A percentile compares a stretch with the other conserved stretches of the same genome.
These are phyloP conservation scores for Agonopterix arenella DNA, from an alignment of 2,888 invertebrate species.

Conservation along the genomic window DNA sequence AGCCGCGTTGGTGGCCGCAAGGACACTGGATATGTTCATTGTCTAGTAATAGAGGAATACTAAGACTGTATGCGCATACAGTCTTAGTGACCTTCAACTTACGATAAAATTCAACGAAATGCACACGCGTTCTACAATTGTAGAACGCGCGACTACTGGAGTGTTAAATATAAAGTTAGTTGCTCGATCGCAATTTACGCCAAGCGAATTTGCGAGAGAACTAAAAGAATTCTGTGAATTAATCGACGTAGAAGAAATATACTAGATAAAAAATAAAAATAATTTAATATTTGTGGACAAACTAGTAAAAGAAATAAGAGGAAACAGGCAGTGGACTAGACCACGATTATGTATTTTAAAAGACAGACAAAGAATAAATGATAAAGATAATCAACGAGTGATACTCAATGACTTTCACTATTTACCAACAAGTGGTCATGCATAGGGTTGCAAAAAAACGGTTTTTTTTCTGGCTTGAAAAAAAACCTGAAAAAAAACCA, in stretches of 20 bases:
- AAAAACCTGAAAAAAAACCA: too few species aligned
- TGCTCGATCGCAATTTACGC: neutral
- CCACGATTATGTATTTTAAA: neutral
- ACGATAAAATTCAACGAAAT: too few species aligned
- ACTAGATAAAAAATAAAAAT: neutral
- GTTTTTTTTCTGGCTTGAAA: too few species aligned
- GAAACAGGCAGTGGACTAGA: neutral
- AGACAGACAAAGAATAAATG: constrained; percentile 9
- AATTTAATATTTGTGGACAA: neutral
- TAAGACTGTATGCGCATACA: too few species aligned
- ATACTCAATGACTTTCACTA: constrained; percentile 19
- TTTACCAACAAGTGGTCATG: constrained; percentile 18
- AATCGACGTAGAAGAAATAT: neutral
- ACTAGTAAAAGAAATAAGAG: neutral
- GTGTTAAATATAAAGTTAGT: neutral
- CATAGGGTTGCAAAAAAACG: constrained; percentile 12
- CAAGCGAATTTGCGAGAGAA: neutral
- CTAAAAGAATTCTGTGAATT: neutral
- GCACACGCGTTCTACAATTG: too few species aligned
- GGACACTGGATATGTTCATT: too few species aligned
- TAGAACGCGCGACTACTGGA: too few species aligned
- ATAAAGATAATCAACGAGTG: constrained; percentile 11
- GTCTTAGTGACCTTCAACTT: too few species aligned
- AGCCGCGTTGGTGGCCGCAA: too few species aligned
- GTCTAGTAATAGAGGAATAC: too few species aligned